Conservation (phyloP, 1,140 invertebrate species). For the Eumeta japonica region DNA sequence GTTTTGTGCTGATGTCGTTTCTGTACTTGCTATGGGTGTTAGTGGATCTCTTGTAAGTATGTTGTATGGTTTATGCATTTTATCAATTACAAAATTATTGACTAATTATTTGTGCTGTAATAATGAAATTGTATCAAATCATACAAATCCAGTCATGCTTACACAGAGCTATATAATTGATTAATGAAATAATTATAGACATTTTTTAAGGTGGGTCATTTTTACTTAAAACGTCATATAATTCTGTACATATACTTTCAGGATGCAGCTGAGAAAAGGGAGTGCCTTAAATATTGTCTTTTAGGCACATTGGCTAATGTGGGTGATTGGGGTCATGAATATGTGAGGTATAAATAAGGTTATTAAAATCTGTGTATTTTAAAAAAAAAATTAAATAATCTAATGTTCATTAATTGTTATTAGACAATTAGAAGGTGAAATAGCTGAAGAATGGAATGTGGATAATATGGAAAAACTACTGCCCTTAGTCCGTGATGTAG, state of each 20-base stretch:
- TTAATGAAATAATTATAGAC: no score
- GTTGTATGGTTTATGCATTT: not conserved
- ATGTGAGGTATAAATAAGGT: conserved; percentile 68
- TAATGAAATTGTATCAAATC: no score
- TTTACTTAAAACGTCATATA: no score
- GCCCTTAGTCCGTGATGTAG: conserved; percentile 81
- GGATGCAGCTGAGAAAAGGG: conserved; percentile 68
- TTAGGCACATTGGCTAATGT: conserved; percentile 78
- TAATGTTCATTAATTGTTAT: conserved; percentile 11
- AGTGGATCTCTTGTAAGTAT: conserved; percentile 52
- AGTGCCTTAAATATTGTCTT: conserved; percentile 91
- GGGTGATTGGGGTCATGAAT: conserved; percentile 99
- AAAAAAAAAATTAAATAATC: no score
- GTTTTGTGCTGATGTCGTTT: conserved; percentile 94
- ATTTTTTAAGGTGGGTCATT: no score
- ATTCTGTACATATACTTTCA: no score
- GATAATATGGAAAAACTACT: conserved; percentile 71
- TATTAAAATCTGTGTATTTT: not conserved
- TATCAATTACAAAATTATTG: not conserved
- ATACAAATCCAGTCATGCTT: no score
- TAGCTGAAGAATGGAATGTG: conserved; percentile 88
- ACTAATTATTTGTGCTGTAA: no score
- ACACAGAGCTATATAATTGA: no score
- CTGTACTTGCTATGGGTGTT: conserved; percentile 97
- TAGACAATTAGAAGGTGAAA: conserved; percentile 89